These are phyloP conservation scores for Enoplosus armatus DNA, from an alignment of 2,797 vertebrate species.

Conservation along the genomic window DNA sequence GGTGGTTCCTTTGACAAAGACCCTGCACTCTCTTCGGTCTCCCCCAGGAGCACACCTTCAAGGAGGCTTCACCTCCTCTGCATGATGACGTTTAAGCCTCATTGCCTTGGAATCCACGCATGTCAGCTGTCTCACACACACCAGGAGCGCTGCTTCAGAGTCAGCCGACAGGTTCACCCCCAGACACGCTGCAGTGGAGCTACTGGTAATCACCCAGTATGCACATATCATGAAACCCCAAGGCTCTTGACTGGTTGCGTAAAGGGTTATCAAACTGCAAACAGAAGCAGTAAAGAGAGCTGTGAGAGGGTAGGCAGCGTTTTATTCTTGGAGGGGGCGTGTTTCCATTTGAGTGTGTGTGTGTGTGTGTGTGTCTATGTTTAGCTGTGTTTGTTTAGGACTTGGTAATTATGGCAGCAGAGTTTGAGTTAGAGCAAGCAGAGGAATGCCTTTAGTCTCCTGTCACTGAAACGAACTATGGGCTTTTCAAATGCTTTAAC, in stretches of 20 bases:
- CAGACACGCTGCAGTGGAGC: no score
- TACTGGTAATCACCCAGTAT: no score
- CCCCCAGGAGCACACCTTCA: no score
- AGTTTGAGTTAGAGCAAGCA: conserved; percentile 53
- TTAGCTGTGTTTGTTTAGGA: conserved; percentile 72
- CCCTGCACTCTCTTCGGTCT: no score
- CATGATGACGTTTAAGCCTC: no score
- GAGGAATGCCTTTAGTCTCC: conserved; percentile 65
- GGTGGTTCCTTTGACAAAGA: no score
- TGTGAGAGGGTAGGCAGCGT: conserved; percentile 1
- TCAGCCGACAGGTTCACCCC: not conserved
- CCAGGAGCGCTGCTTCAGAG: not conserved
- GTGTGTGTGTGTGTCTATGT: conserved; percentile 55
- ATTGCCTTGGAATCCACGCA: no score
- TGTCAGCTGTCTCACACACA: no score
- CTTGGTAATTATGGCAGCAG: conserved; percentile 69
- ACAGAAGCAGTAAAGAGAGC: conserved; percentile 10
- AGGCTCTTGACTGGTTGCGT: not conserved
- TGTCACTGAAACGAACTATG: conserved; percentile 38
- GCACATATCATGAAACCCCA: not conserved
- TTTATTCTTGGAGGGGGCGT: conserved; percentile 41
- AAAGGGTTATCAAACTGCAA: conserved; percentile 2
- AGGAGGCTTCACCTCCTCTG: no score
- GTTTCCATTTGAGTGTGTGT: conserved; percentile 44
- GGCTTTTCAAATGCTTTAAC: conserved; percentile 11